Evolutionary conservation across 2,888 invertebrate species (phyloP), one percentile per base, ranked within the genome.

Genomic region (Drosophila anomalata): DNA sequence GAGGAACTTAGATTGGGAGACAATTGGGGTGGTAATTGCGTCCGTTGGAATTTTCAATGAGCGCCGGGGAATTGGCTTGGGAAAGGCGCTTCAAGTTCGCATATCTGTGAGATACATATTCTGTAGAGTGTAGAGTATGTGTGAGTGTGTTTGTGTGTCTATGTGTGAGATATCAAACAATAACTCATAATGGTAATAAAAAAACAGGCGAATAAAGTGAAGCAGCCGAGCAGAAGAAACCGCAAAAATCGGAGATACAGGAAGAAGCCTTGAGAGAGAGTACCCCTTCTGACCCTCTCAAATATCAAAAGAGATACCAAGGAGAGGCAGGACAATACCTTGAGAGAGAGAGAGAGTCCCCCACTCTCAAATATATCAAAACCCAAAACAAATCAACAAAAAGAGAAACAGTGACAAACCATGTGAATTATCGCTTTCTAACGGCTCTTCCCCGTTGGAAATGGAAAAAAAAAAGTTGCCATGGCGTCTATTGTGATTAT

Each of bases 401-500:
- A 22, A 17, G 36, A 55, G 36, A 53, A 46, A 39, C 47, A 31
- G 52, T 8, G 66, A 54, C 50, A 59, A 53, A 39, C 70, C 70
- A 70, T 69, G 53, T 59, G 68, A 69, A 54, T 53, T 65, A 36
- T 36, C 29, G 26, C 50, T 11, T 17, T 20, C 50, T 44, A 42
- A 2, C 22, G n/a, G n/a, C 54, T 42, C 42, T 6, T 39, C 50
- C 39, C 48, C n/a, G n/a, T 5, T 24, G 22, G 5, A 24, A 24
- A 24, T 1, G 4, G 8, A 7, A 31, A 22, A 12, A 20, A 60
- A 57, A 65, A 55, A 55, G 51, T 69, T 70, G 66, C 65, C 70
- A 53, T 68, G 66, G 73, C 78, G 65, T 86, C 80, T 73, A 79
- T 86, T 83, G 78, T 79, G 83, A 86, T 86, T 79, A 86, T 79